Percentiles rank a stretch among this genome's conserved stretches.
These are phyloP conservation scores for Sander lucioperca DNA, from an alignment of 2,113 vertebrate genomes.

Conservation along the genomic window DNA sequence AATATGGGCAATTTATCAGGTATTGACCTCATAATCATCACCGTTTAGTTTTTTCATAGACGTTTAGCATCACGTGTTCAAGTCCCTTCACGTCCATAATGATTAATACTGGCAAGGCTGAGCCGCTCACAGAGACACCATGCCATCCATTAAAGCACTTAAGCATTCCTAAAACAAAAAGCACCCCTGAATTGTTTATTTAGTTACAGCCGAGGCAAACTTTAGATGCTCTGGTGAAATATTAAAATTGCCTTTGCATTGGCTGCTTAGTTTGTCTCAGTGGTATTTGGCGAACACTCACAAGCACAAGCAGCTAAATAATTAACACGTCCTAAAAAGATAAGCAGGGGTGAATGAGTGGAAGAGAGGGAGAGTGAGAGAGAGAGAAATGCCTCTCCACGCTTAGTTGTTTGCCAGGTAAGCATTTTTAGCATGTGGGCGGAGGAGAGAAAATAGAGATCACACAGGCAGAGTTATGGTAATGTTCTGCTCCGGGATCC, in stretches of 20 bases:
- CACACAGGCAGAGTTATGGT: slow-evolving; percentile 79
- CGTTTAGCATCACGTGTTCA: slow-evolving; percentile 50
- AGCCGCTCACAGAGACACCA: slow-evolving; percentile 32
- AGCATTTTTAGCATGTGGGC: slow-evolving; percentile 71
- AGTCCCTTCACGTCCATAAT: slow-evolving; percentile 46
- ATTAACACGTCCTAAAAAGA: slow-evolving; percentile 78
- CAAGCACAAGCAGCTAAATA: slow-evolving; percentile 73
- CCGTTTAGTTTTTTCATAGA: slow-evolving; percentile 68
- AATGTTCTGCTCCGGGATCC: slow-evolving; percentile 73
- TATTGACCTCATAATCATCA: slow-evolving; percentile 60
- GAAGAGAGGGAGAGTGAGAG: slow-evolving; percentile 21
- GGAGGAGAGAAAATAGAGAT: slow-evolving; percentile 70
- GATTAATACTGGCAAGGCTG: slow-evolving; percentile 62
- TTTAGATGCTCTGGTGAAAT: slow-evolving; percentile 64
- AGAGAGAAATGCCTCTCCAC: slow-evolving; percentile 40
- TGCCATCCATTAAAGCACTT: slow-evolving; percentile 52
- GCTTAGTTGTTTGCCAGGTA: slow-evolving; percentile 72
- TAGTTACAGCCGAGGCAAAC: slow-evolving; percentile 29
- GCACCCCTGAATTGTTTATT: slow-evolving; percentile 49
- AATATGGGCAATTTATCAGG: slow-evolving; percentile 60
- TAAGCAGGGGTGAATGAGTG: slow-evolving; percentile 57
- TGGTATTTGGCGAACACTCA: slow-evolving; percentile 62
- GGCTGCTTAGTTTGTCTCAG: slow-evolving; percentile 57
- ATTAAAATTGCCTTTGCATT: slow-evolving; percentile 60
- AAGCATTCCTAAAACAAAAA: slow-evolving; percentile 27